Percentiles rank a stretch among this genome's conserved stretches.
These are phyloP conservation scores for Cossypha polioptera DNA, from an alignment of 2,797 vertebrate species.

Conservation along the genomic window DNA sequence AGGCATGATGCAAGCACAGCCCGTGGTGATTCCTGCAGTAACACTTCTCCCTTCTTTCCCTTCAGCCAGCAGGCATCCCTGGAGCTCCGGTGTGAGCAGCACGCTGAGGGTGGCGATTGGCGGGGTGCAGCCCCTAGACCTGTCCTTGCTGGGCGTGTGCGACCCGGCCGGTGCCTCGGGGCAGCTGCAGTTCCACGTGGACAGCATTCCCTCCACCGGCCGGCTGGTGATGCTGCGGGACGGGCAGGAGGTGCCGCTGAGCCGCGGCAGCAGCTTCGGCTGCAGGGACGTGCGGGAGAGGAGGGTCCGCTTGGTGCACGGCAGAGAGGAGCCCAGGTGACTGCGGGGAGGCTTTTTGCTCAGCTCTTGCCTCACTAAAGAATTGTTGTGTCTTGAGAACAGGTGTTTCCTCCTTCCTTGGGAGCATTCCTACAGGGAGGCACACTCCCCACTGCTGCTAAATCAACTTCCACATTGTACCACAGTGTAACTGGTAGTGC, in stretches of 20 bases:
- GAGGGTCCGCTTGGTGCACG: constrained; percentile 82
- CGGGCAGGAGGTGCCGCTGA: constrained; percentile 68
- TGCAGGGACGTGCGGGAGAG: constrained; percentile 77
- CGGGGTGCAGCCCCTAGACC: constrained; percentile 71
- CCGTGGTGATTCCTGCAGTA: neutral
- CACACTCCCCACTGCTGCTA: neutral
- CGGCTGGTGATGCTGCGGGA: constrained; percentile 68
- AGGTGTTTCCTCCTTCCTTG: neutral
- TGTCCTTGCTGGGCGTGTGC: constrained; percentile 71
- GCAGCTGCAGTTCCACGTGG: constrained; percentile 76
- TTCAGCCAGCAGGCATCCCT: constrained; percentile 75
- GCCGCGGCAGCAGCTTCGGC: constrained; percentile 77
- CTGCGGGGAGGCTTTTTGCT: neutral
- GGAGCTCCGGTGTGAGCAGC: constrained; percentile 73
- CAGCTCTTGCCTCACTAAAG: neutral
- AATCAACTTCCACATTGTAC: neutral
- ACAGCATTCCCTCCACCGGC: constrained; percentile 81
- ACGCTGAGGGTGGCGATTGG: constrained; percentile 84
- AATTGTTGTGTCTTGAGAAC: accelerated
- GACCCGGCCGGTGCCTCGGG: constrained; percentile 65
- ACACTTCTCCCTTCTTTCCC: neutral
- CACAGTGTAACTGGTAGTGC: accelerated
- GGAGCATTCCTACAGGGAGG: neutral
- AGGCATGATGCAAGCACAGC: neutral
- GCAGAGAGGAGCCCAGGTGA: constrained; percentile 84